A percentile compares a stretch with the other conserved stretches of the same genome.
phyloP scores from a whole-genome alignment of 2,888 invertebrate genomes.

The Trachelus iudaicus region DNA sequence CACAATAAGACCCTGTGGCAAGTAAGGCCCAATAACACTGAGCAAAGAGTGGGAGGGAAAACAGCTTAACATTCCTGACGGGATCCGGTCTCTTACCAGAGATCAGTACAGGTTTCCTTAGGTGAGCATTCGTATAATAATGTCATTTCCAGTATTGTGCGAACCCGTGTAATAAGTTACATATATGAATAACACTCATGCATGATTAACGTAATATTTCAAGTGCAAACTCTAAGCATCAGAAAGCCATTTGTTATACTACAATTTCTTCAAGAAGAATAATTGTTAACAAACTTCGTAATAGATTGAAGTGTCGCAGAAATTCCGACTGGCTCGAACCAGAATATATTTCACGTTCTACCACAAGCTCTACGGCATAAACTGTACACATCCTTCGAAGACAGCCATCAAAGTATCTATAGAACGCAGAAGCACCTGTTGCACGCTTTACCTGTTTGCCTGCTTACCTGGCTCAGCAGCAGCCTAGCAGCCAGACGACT shows the following conservation, averaged over 20 bases:
- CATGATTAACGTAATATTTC: not conserved
- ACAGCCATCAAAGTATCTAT: not conserved
- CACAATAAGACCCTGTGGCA: not conserved
- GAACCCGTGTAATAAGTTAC: not conserved
- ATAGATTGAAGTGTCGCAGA: not conserved
- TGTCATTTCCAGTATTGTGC: not conserved
- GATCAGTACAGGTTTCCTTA: not conserved
- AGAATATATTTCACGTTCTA: not conserved
- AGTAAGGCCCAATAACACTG: not conserved
- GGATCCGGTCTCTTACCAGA: not conserved
- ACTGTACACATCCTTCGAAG: constrained; percentile 1
- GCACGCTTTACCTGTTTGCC: constrained; percentile 59
- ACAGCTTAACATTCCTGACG: constrained; percentile 2
- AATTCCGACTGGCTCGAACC: not conserved
- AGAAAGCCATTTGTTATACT: not conserved
- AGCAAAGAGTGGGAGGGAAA: not conserved
- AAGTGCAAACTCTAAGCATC: not conserved
- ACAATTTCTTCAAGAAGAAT: not conserved
- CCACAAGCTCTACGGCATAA: not conserved
- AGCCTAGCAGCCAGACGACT: not conserved
- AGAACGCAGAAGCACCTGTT: constrained; percentile 57
- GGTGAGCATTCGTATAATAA: not conserved
- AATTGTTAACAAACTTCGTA: not conserved
- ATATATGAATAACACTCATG: not conserved
- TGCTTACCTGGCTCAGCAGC: not conserved